Evolutionary conservation across 1,140 invertebrate genomes (phyloP).

Genomic region (Bombus fervidus): DNA sequence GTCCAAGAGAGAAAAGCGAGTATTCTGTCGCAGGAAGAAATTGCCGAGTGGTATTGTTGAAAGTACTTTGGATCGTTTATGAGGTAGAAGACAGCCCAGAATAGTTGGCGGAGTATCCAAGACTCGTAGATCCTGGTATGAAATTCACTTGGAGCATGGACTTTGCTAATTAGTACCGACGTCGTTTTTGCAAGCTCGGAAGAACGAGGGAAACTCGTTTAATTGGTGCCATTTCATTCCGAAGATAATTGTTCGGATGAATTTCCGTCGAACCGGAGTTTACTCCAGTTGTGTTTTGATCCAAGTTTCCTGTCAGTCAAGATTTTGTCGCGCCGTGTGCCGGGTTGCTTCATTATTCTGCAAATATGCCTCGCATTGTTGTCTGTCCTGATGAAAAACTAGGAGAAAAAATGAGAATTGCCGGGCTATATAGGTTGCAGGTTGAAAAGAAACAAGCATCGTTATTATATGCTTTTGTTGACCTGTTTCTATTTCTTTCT

Average conservation of each 20-base stretch:
- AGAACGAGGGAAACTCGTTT: slow-evolving; percentile 48
- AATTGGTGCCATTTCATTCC: slow-evolving; percentile 55
- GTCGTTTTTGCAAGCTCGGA: slow-evolving; percentile 49
- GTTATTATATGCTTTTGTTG: neutral
- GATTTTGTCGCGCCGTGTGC: slow-evolving; percentile 7
- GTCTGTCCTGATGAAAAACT: neutral
- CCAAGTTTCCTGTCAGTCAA: slow-evolving; percentile 47
- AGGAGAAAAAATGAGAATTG: neutral
- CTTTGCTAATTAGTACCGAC: slow-evolving; percentile 61
- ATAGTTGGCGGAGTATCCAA: slow-evolving; percentile 21
- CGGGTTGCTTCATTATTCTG: neutral
- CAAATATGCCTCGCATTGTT: slow-evolving; percentile 17
- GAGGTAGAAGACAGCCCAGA: neutral
- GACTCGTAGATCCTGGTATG: slow-evolving; percentile 43
- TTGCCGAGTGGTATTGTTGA: slow-evolving; percentile 18
- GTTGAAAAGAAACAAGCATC: neutral
- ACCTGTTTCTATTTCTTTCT: neutral
- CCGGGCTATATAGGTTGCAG: neutral
- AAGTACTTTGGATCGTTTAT: slow-evolving; percentile 39
- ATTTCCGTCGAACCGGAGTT: slow-evolving; percentile 58
- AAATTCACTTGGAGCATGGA: slow-evolving; percentile 62
- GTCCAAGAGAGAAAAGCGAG: neutral
- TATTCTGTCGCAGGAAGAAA: neutral
- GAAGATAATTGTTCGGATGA: slow-evolving; percentile 53
- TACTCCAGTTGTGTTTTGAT: slow-evolving; percentile 51